These are phyloP conservation scores for Drosophila paranaensis DNA, from an alignment of 2,888 invertebrate species.

Conservation along the genomic window DNA sequence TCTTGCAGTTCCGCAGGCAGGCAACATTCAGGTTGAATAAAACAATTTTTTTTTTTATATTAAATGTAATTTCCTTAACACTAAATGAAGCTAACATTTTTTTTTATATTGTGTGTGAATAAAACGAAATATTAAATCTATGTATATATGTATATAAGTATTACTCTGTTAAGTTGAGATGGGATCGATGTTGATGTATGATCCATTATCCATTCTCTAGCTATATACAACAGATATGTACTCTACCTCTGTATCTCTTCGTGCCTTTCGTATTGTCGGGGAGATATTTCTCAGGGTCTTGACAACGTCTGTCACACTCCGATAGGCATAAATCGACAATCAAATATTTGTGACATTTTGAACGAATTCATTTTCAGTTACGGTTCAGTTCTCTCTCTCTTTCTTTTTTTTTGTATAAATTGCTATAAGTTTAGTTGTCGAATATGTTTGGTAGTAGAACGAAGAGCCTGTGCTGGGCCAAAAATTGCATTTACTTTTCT, in stretches of 20 bases:
- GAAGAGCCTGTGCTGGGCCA: neutral
- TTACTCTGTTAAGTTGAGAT: no score
- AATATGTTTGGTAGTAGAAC: conserved; percentile 2
- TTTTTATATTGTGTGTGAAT: conserved; percentile 18
- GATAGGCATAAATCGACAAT: neutral
- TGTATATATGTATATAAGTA: no score
- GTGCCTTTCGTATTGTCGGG: no score
- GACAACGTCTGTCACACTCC: no score
- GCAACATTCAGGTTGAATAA: neutral
- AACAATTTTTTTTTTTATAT: neutral
- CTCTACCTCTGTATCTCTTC: no score
- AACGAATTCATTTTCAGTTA: neutral
- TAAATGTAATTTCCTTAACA: conserved; percentile 2
- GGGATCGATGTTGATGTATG: no score
- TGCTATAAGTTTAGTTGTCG: neutral
- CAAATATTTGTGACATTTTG: neutral
- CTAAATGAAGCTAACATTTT: conserved; percentile 1
- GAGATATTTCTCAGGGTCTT: no score
- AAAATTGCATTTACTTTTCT: neutral
- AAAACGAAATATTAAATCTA: conserved; percentile 24
- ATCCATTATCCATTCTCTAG: no score
- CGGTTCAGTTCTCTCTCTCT: neutral
- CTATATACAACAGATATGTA: no score
- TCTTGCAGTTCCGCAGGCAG: neutral
- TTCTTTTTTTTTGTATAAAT: neutral